phyloP scores from a whole-genome alignment of 2,113 vertebrate genomes.

The Struthidea cinerea region DNA sequence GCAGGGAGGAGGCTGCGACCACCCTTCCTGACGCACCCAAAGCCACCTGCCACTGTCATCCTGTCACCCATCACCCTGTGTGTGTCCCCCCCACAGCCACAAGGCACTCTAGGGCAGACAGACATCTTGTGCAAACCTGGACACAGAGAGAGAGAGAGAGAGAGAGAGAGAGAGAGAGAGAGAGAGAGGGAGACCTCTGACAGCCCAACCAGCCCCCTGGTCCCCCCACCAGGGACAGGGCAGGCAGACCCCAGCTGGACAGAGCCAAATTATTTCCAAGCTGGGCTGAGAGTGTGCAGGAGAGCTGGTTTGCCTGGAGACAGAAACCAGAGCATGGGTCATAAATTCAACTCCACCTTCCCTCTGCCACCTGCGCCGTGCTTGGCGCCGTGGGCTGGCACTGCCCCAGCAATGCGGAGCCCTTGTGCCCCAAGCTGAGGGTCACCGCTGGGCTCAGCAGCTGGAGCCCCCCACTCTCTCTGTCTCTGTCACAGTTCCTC shows the following conservation, averaged over 20 bases:
- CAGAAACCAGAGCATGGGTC: neutral
- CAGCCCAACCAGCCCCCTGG: fast-evolving
- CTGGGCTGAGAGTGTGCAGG: neutral
- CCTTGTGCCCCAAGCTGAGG: neutral
- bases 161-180: neutral
- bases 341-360: neutral
- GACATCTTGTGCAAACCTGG: neutral
- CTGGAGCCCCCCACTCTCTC: neutral
- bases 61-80: neutral
- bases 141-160: neutral
- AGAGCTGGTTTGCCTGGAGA: neutral
- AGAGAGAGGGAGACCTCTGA: neutral
- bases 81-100: neutral
- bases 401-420: neutral
- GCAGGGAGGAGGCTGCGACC: neutral
- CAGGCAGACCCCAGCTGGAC: neutral
- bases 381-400: neutral
- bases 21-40: neutral
- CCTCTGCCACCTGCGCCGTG: fast-evolving
- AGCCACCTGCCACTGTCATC: neutral
- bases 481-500: slow-evolving; percentile 35
- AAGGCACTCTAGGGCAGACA: neutral
- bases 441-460: neutral
- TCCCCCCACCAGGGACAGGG: neutral
- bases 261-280: neutral